Conservation (phyloP, 1,140 invertebrate genomes). For the Megalonaias nervosa region DNA sequence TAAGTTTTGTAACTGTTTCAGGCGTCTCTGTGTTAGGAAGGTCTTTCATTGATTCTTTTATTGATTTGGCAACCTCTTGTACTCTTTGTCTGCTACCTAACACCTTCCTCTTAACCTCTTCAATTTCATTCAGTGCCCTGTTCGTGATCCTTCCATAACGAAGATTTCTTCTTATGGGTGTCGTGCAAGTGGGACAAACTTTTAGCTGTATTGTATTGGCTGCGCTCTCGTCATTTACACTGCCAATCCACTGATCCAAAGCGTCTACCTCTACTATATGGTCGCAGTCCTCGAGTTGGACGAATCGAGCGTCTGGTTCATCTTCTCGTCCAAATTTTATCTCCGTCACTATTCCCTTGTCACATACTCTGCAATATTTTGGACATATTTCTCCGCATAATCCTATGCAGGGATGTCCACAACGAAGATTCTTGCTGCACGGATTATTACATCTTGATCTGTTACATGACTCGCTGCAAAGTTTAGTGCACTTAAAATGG, state of each 20-base stretch:
- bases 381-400: constrained; percentile 78
- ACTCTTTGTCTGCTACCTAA: constrained; percentile 39
- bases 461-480: constrained; percentile 77
- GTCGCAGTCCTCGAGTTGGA: constrained; percentile 52
- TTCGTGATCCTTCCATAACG: constrained; percentile 78
- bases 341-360: constrained; percentile 72
- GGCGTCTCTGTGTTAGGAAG: background rate
- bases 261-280: constrained; percentile 40
- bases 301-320: constrained; percentile 56
- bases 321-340: constrained; percentile 74
- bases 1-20: constrained; percentile 2
- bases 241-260: constrained; percentile 71
- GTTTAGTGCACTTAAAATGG: constrained; percentile 75
- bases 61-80: background rate
- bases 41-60: constrained; percentile 13
- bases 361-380: constrained; percentile 49
- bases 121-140: constrained; percentile 73
- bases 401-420: constrained; percentile 78
- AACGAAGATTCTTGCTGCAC: constrained; percentile 63
- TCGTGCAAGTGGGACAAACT: constrained; percentile 78
- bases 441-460: constrained; percentile 38
- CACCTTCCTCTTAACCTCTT: constrained; percentile 73
- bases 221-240: constrained; percentile 61
- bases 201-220: constrained; percentile 72
- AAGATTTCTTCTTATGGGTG: constrained; percentile 75